Evolutionary conservation across 2,113 vertebrate genomes (phyloP).

Genomic region (Callionymus lyra): DNA sequence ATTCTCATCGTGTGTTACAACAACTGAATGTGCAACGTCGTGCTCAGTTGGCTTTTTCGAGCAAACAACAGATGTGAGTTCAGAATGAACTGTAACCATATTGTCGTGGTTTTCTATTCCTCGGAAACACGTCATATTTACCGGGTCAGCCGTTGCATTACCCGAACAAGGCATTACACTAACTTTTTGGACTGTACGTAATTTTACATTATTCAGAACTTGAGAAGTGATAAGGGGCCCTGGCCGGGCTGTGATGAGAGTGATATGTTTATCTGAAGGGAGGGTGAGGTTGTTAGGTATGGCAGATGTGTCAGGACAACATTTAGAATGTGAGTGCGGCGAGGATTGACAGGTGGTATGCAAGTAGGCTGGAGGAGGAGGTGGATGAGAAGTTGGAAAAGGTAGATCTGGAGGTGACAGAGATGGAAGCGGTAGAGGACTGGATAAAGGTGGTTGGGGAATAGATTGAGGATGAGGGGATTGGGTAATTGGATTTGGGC

Average conservation of each 20-base stretch:
- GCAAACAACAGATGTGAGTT: not conserved
- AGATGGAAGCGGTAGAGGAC: slow-evolving; percentile 1
- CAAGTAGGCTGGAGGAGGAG: slow-evolving; percentile 46
- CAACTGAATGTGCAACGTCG: too few species aligned
- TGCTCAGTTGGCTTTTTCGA: too few species aligned
- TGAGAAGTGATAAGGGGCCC: slow-evolving; percentile 76
- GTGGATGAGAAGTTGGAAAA: slow-evolving; percentile 10
- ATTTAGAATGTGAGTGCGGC: slow-evolving; percentile 1
- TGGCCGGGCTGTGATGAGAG: slow-evolving; percentile 9
- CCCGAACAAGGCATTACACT: slow-evolving; percentile 5
- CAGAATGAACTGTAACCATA: too few species aligned
- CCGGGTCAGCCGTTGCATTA: too few species aligned
- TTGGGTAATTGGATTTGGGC: too few species aligned
- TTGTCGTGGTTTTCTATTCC: too few species aligned
- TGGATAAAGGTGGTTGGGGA: slow-evolving; percentile 1
- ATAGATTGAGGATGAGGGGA: slow-evolving; percentile 16
- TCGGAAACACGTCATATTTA: too few species aligned
- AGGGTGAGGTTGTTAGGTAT: not conserved
- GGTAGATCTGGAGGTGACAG: slow-evolving; percentile 12
- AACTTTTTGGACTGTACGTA: slow-evolving; percentile 71
- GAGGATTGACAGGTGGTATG: slow-evolving; percentile 18
- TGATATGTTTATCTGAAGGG: not conserved
- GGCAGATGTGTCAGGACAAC: not conserved
- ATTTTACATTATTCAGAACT: slow-evolving; percentile 74
- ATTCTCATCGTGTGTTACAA: too few species aligned